Evolutionary conservation across 2,888 invertebrate genomes (phyloP), one percentile per base, ranked within the genome.

Genomic region (Yponomeuta plumbellus): DNA sequence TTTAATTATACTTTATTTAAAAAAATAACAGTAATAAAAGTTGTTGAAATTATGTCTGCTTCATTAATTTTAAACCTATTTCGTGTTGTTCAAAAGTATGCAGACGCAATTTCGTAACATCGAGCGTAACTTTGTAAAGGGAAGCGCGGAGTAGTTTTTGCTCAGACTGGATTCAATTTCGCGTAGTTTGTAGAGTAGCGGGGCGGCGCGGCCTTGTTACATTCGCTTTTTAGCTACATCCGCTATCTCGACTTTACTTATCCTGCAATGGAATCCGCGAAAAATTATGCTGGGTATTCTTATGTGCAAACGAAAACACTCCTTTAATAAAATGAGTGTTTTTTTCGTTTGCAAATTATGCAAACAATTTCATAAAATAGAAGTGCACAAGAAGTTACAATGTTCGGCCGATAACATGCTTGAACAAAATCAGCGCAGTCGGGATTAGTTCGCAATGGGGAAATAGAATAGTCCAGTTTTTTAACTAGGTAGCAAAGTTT

Each of bases 141-240:
- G 68, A 70, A 69, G 70, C 70, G 72, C 74, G 73, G 71, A 74
- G 72, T 70, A 72, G 72, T 75, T 71, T 73, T 68, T 73, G 67
- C 69, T 73, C 70, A 68, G 74, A 74, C 73, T 70, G 79, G 81
- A 82, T 84, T 83, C 80, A 80, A 84, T 83, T 82, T 79, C 21
- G 44, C 13, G 81, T 78, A 76, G 77, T 79, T 75, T 80, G 80
- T 73, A 70, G 78, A 74, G 59, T 21, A 21, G 21, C 59, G 59
- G 20, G 17, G 23, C 34, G 62, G 20, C 76, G 80, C 79, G 80
- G 79, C 78, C 76, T 72, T 71, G 77, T 76, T 79, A 74, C 70
- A 72, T 72, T 70, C 70, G 69, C 72, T 64, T 72, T 52, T 11
- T 20, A 44, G 22, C 64, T 40, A 62, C 34, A 34, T 62, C 61